Conservation (phyloP, 2,888 invertebrate genomes). For the Chorisops tibialis region DNA sequence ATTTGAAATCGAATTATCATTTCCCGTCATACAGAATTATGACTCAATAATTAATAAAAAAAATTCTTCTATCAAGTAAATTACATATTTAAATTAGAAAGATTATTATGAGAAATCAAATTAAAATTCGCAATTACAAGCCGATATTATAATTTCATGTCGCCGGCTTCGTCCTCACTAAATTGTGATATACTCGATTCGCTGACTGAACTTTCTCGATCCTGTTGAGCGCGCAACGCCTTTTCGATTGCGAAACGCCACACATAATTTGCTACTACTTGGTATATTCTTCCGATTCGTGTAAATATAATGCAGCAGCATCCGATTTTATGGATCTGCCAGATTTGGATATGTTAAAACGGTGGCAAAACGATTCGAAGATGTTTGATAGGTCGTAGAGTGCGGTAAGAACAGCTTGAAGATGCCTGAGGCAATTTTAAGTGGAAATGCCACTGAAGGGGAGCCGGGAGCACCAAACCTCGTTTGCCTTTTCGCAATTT, state of each 20-base stretch:
- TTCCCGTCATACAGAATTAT: slow-evolving; percentile 12
- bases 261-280: slow-evolving; percentile 98
- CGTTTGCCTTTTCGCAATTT: no score
- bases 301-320: slow-evolving; percentile 98
- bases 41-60: slow-evolving; percentile 22
- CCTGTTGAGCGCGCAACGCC: slow-evolving; percentile 80
- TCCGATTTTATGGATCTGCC: slow-evolving; percentile 99
- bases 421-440: no score
- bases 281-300: slow-evolving; percentile 99
- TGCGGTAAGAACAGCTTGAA: no score
- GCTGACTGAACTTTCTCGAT: slow-evolving; percentile 77
- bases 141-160: slow-evolving; percentile 97
- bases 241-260: slow-evolving; percentile 97
- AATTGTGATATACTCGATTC: slow-evolving; percentile 99
- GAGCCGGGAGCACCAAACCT: no score
- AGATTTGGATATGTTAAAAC: slow-evolving; percentile 99
- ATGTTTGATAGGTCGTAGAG: slow-evolving; percentile 99
- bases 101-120: slow-evolving; percentile 21
- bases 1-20: neutral
- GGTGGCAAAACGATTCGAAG: slow-evolving; percentile 99
- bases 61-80: slow-evolving; percentile 23
- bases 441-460: no score
- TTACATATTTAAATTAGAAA: slow-evolving; percentile 19
- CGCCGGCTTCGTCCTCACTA: slow-evolving; percentile 96
- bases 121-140: slow-evolving; percentile 41